Evolutionary conservation across 2,113 vertebrate genomes (phyloP).

Genomic region (Otolemur garnettii): DNA sequence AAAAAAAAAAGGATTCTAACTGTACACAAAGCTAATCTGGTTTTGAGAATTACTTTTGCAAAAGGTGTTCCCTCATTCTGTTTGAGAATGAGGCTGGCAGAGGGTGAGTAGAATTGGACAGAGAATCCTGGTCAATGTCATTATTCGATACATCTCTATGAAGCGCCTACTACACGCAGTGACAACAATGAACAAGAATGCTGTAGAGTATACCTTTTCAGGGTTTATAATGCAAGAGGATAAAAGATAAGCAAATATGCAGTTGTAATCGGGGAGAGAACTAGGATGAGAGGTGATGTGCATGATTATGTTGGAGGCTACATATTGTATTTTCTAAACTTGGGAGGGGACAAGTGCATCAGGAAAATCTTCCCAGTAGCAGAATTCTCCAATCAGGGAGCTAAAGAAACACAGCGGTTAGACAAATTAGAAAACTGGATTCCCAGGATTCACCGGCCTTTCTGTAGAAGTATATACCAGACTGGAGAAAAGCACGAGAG

Average conservation of each 20-base stretch:
- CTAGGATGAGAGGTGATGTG: not conserved
- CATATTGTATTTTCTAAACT: not conserved
- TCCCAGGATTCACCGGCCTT: too few relatives aligned
- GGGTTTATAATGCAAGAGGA: not conserved
- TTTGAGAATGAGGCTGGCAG: not conserved
- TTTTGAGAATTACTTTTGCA: not conserved
- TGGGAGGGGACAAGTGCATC: not conserved
- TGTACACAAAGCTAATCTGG: not conserved
- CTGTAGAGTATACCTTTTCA: not conserved
- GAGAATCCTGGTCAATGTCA: not conserved
- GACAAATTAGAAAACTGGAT: not conserved
- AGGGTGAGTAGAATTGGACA: not conserved
- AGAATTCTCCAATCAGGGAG: not conserved
- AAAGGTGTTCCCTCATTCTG: not conserved
- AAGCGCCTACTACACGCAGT: not conserved
- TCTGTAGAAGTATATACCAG: not conserved
- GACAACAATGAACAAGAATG: not conserved
- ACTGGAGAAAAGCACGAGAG: rapidly evolving
- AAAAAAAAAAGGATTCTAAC: not conserved
- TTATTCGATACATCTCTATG: not conserved
- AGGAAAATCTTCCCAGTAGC: not conserved
- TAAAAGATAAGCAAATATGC: not conserved
- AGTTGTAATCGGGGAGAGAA: not conserved
- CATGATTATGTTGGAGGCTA: not conserved
- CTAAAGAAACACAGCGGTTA: not conserved